Base-by-base conservation (phyloP, 2,797 vertebrate species). In the Prionace glauca region DNA sequence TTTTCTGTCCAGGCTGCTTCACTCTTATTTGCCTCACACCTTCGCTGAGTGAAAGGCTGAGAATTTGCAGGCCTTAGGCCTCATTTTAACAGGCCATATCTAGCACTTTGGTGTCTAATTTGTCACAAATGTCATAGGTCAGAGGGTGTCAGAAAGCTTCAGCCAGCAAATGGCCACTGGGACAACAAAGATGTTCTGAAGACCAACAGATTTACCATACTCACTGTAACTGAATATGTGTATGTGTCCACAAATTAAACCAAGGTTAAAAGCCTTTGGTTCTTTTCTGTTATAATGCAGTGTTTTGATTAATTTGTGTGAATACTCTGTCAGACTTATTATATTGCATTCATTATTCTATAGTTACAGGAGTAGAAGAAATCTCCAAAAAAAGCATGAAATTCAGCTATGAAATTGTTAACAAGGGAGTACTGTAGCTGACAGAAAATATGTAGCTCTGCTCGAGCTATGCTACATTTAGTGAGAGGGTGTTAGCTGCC, bases 81-180 rank as follows among this genome's bases (percentile, higher is more conserved):
- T 98, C 97, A 97, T 98, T 98, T 98, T 98, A 98, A 98, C 98
- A 98, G 98, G 97, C 97, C 96, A 96, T 98, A 97, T 97, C 98
- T 97, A 98, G 97, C 97, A 98, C 98, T 98, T 98, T 98, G 97
- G 97, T 97, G 97, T 96, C 96, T 98, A 98, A 98, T 98, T 98
- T 98, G 98, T 98, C 98, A 98, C 98, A 98, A 98, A 97, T 98
- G 98, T 98, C 98, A 98, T 96, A 98, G 97, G 97, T 98, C 98
- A 98, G 97, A 96, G 97, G 97, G 97, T 97, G 97, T 97, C 97
- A 97, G 95, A 97, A 98, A 98, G 97, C 97, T 97, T 97, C 97
- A 97, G 96, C 96, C 97, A 97, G 97, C 98, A 98, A 98, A 98
- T 98, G 98, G 98, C 97, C 98, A 97, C 98, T 98, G 98, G 97